phyloP scores from a whole-genome alignment of 2,797 vertebrate genomes.

The Todus mexicanus region DNA sequence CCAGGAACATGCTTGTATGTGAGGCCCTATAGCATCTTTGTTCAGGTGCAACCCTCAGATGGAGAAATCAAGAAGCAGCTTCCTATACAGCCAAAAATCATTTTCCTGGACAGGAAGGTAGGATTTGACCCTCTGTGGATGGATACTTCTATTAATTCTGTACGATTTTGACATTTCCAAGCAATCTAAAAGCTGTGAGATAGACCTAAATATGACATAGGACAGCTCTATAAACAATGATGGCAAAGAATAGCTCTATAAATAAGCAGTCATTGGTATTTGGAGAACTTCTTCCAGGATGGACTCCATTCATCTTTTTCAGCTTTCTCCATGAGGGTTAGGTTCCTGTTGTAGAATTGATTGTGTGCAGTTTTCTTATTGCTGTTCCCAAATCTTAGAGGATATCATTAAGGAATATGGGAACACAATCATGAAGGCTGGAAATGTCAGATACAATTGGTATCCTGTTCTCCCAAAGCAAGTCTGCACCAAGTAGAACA shows the following conservation, averaged over 20 bases:
- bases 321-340: not conserved
- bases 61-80: conserved; percentile 68
- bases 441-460: not conserved
- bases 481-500: not conserved
- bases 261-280: not conserved
- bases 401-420: too few species aligned
- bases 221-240: not conserved
- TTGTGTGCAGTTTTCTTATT: not conserved
- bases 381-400: not conserved
- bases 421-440: not conserved
- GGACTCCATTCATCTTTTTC: not conserved
- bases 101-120: conserved; percentile 76
- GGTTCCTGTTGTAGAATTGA: not conserved
- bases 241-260: not conserved
- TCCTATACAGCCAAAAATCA: conserved; percentile 62
- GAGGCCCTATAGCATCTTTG: conserved; percentile 59
- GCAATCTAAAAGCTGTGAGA: not conserved
- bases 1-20: conserved; percentile 46
- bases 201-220: not conserved
- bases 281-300: not conserved
- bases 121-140: not conserved
- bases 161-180: not conserved
- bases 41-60: conserved; percentile 71
- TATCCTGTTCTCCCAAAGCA: not conserved
- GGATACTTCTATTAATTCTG: not conserved